A percentile compares a stretch with the other conserved stretches of the same genome.
Evolutionary conservation across 2,888 invertebrate species (phyloP).

Genomic region (Pollenia labialis): DNA sequence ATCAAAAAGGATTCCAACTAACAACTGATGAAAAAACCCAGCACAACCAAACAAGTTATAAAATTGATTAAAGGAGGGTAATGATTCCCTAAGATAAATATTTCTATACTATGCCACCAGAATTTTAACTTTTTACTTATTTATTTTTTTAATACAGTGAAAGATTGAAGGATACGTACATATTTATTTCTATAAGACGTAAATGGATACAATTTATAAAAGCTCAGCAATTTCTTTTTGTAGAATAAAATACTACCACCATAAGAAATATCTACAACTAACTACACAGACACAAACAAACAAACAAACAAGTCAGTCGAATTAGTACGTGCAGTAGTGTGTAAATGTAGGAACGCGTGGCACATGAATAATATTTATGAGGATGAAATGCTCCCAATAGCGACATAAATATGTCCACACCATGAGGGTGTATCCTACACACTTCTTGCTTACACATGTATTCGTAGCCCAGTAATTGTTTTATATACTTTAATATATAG

Average conservation of each 20-base stretch:
- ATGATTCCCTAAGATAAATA: conserved; percentile 37
- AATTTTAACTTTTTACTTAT: background rate
- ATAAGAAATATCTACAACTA: conserved; percentile 33
- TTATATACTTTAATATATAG: background rate
- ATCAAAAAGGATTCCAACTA: conserved; percentile 46
- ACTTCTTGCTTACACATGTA: conserved; percentile 5
- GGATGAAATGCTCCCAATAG: conserved; percentile 83
- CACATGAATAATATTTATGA: conserved; percentile 83
- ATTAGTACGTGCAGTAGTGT: background rate
- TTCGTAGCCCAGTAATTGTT: background rate
- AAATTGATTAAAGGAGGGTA: conserved; percentile 22
- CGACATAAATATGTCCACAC: conserved; percentile 83
- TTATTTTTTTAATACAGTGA: background rate
- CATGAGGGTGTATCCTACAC: conserved; percentile 76
- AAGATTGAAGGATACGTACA: conserved; percentile 47
- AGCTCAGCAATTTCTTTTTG: conserved; percentile 71
- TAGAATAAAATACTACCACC: conserved; percentile 27
- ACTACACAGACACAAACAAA: background rate
- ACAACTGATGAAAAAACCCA: conserved; percentile 16
- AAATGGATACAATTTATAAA: conserved; percentile 74
- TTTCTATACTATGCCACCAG: background rate
- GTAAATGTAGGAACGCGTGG: conserved; percentile 42
- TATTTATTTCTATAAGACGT: background rate
- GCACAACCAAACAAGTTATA: background rate
- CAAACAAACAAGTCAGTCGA: conserved; percentile 25